Evolutionary conservation across 2,797 vertebrate species (phyloP), one percentile per base, ranked within the genome.

Genomic region (Neosilurus hyrtlii): DNA sequence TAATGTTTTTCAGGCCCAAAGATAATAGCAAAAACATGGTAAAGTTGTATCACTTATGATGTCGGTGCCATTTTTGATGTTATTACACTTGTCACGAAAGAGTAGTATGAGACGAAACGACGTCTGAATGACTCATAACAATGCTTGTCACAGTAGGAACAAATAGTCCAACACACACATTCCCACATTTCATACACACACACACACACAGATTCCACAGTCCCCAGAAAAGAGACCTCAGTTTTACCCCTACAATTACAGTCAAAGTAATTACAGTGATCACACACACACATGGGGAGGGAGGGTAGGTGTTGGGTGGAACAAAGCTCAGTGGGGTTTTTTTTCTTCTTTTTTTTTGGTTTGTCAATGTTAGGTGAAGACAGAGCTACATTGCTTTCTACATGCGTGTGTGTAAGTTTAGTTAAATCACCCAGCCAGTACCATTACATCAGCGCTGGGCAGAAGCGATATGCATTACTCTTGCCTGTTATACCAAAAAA

Each of bases 181-280:
- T 7, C 49, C 18, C 51, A 26, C n/a, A n/a, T n/a, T n/a, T n/a
- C 24, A 72, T 14, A 59, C 57, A 14, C 11, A 56, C 8, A 66
- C 43, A 12, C 43, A 37, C 52, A 22, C 73, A 76, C 2, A 12
- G 65, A 82, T 77, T 71, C 65, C 59, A 43, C 37, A 71, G 56
- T 82, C 77, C 82, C 72, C 82, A 65, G 66, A 82, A 85, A 66
- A 67, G 30, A 86, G 85, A 83, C 83, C 78, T 80, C 82, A 76
- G 63, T 76, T 86, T 85, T 65, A 75, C 75, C 82, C 82, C 81
- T 81, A 57, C 68, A 70, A 87, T 86, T 87, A 87, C 80, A 86
- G 82, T 88, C 87, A 79, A 35, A 61, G 35, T 89, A 87, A 89
- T 89, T 89, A 89, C 76, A 88, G 88, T 87, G 86, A 89, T 89